These are phyloP conservation scores for Dicyrtomina minuta DNA, from an alignment of 2,888 invertebrate species.

Conservation along the genomic window DNA sequence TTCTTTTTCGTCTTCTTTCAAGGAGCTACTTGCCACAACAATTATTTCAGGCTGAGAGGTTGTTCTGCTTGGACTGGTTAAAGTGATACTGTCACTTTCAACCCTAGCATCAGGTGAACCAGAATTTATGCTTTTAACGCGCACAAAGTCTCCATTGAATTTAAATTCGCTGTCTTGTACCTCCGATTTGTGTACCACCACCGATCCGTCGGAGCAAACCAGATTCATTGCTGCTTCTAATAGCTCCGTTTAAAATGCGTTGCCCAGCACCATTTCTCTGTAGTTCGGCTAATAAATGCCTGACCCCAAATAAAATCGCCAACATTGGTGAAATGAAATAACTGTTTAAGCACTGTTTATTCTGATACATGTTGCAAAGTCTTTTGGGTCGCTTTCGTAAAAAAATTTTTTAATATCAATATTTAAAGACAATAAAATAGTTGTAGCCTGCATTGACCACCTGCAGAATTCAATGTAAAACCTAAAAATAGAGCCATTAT, in stretches of 20 bases:
- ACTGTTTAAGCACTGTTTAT: too few species aligned
- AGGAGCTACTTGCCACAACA: conserved; percentile 3
- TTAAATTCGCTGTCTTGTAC: neutral
- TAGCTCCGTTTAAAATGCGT: conserved; percentile 21
- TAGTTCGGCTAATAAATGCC: neutral
- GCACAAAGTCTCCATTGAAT: neutral
- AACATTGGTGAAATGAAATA: too few species aligned
- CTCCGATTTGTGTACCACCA: conserved; percentile 13
- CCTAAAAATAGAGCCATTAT: too few species aligned
- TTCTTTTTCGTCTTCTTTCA: conserved; percentile 24
- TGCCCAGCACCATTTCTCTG: conserved; percentile 28
- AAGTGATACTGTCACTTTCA: neutral
- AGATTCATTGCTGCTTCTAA: conserved; percentile 9
- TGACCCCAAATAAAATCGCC: too few species aligned
- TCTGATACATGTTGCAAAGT: too few species aligned
- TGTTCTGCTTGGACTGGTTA: neutral
- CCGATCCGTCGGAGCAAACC: conserved; percentile 22
- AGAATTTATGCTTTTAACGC: neutral
- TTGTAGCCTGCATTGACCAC: too few species aligned
- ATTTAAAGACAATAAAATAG: too few species aligned
- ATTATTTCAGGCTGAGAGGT: conserved; percentile 13
- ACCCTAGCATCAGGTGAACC: neutral
- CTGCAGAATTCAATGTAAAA: too few species aligned
- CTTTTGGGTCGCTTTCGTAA: too few species aligned
- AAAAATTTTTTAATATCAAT: too few species aligned